Conservation (phyloP, 64 coral and sea anemone species). For the Dendronephthya gigantea region DNA sequence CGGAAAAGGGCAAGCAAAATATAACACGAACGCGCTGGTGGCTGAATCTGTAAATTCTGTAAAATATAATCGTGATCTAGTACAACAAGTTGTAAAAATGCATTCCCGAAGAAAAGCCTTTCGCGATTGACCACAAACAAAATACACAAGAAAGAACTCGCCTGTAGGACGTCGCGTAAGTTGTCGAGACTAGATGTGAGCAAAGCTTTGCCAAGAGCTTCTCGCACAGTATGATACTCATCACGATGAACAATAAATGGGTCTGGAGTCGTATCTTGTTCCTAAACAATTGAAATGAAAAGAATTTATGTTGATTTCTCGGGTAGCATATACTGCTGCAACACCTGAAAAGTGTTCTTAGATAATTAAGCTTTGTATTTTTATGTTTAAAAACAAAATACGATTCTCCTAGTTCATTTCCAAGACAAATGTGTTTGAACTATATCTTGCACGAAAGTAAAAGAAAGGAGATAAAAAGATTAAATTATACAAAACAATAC, state of each 20-base stretch:
- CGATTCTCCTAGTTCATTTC: too few species aligned
- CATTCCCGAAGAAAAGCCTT: too few species aligned
- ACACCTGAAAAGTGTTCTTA: too few species aligned
- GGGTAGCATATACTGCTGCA: too few species aligned
- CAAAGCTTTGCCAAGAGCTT: not conserved
- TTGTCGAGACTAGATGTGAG: not conserved
- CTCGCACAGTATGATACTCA: not conserved
- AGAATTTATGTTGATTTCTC: not conserved
- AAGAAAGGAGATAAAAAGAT: too few species aligned
- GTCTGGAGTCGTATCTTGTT: not conserved
- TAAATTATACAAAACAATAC: too few species aligned
- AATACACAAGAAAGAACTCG: not conserved
- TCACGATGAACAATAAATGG: not conserved
- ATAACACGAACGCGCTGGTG: not conserved
- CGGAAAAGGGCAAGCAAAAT: not conserved
- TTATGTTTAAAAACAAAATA: too few species aligned
- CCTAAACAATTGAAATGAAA: not conserved
- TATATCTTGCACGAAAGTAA: too few species aligned
- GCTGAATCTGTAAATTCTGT: not conserved
- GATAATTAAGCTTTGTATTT: too few species aligned
- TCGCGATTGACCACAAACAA: too few species aligned
- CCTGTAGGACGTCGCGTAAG: not conserved
- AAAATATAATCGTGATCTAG: not conserved
- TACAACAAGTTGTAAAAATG: not conserved
- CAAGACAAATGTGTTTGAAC: too few species aligned